Base-by-base conservation (phyloP, 2,113 vertebrate genomes). In the Sturnira hondurensis region DNA sequence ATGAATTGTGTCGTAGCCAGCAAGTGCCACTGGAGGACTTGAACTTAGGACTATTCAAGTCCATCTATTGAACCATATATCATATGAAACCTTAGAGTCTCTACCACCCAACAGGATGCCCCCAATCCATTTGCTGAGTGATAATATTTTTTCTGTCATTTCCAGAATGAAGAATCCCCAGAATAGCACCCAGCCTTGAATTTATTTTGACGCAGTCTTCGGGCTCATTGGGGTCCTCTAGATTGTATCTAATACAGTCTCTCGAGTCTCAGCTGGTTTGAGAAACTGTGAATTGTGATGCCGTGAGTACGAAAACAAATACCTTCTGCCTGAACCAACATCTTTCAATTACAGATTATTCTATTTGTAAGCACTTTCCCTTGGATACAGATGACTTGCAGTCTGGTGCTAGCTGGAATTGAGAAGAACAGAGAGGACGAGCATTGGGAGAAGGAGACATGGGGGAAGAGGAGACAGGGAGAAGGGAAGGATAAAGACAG, bases 281-380 rank as follows among this genome's bases (percentile, higher is more conserved):
- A 33, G 17, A 94, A 65, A 97, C 85, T 93, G 86, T 95, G 94
- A 87, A 97, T 97, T 73, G 33, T 87, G 96, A 96, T 93, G 76
- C 87, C 56, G 36, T 63, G 9, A 43, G 86, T 89, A 95, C 95
- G 87, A 96, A 98, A 98, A 98, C 97, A 98, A 98, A 96, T 65
- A 82, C 87, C 97, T 98, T 96, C 91, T 87, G 26, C 73, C 68
- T 56, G 93, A 86, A 87, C 88, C 77, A 86, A 41, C 84, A 50
- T 85, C 78, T 92, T 96, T 97, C 71, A 43, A 41, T 86, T 95
- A 93, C 74, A 95, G 91, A 89, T 97, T 93, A 82, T 77, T 47
- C 82, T 33, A 76, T 76, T 89, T 83, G 50, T 38, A 94, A 95
- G 47, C 1, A 2, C 19, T 83, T 81, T 52, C 43, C 45, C 87